phyloP scores from a whole-genome alignment of 1,140 invertebrate species.

The Marisa cornuarietis region DNA sequence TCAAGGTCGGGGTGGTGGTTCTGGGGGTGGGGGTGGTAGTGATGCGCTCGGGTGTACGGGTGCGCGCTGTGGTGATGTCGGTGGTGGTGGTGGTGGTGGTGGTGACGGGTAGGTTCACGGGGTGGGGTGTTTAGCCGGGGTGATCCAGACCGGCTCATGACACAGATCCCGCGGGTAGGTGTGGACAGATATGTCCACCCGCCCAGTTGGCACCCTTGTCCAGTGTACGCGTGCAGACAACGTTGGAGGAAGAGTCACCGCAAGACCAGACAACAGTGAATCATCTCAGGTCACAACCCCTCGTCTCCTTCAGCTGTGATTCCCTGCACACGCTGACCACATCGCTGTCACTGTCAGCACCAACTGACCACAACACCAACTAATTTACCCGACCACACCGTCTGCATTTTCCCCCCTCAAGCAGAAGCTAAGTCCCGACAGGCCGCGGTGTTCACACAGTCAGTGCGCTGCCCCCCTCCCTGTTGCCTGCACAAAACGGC shows the following conservation, averaged over 20 bases:
- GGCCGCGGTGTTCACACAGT: neutral
- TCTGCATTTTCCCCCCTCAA: no score
- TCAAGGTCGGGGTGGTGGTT: neutral
- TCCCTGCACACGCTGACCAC: no score
- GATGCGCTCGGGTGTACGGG: neutral
- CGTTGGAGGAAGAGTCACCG: neutral
- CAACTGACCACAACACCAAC: no score
- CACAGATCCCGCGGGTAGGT: neutral
- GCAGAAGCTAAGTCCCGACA: no score
- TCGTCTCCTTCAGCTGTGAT: no score
- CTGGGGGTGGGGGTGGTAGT: neutral
- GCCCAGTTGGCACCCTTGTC: neutral
- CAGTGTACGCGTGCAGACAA: no score
- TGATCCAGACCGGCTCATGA: conserved; percentile 24
- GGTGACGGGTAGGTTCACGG: conserved; percentile 1
- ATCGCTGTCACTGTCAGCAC: no score
- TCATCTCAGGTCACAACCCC: no score
- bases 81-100: neutral
- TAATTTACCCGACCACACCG: no score
- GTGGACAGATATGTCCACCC: neutral
- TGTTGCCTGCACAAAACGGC: neutral
- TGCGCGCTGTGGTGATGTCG: no score
- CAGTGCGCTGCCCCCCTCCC: neutral
- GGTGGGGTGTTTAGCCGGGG: conserved; percentile 3
- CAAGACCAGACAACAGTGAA: no score